A percentile compares a stretch with the other conserved stretches of the same genome.
phyloP scores from a whole-genome alignment of 2,888 invertebrate genomes.

The Harmothoe impar region DNA sequence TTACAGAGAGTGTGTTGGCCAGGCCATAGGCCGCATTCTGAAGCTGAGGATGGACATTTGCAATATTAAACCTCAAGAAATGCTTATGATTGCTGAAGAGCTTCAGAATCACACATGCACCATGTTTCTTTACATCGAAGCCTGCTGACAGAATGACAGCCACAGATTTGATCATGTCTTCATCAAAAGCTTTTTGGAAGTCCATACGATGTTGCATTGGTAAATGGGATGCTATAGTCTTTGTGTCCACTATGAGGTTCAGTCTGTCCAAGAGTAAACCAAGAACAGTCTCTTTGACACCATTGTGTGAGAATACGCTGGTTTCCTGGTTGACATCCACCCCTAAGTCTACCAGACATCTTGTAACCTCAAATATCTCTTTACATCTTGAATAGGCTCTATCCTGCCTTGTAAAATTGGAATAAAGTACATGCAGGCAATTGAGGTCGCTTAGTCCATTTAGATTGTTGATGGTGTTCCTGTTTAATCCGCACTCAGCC shows the following conservation, averaged over 20 bases:
- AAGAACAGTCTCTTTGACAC: not conserved
- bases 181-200: not conserved
- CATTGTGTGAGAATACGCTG: not conserved
- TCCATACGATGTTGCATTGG: not conserved
- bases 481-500: not conserved
- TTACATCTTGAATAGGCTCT: not conserved
- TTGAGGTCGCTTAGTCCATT: not conserved
- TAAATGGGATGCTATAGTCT: not conserved
- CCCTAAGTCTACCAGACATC: not conserved
- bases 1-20: not conserved
- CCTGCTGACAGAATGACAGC: not conserved
- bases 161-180: not conserved
- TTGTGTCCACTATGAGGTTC: not conserved
- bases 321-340: conserved; percentile 16
- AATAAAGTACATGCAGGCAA: not conserved
- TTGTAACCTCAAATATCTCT: not conserved
- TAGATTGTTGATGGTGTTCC: not conserved
- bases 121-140: not conserved
- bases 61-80: conserved; percentile 14
- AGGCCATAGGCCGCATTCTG: conserved; percentile 5
- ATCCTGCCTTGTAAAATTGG: not conserved
- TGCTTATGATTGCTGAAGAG: conserved; percentile 24
- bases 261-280: not conserved
- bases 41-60: conserved; percentile 14
- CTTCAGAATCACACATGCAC: not conserved